Evolutionary conservation across 1,140 invertebrate genomes (phyloP), one percentile per base, ranked within the genome.

Genomic region (Triops longicaudatus): DNA sequence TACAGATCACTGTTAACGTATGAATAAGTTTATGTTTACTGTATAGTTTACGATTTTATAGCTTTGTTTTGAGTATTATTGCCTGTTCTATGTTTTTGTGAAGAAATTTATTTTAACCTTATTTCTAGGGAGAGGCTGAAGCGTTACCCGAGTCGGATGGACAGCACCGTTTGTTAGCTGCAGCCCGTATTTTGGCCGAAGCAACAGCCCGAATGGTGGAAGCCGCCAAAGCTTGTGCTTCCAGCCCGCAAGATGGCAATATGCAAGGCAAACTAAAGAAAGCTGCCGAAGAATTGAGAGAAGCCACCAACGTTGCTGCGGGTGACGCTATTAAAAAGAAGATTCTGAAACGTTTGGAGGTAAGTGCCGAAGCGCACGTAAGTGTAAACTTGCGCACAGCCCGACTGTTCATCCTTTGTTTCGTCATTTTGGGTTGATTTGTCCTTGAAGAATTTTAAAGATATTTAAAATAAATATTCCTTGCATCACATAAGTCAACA

Each of bases 121-220:
- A 63, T 9, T 63, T 63, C 0, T 63, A 63, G 50, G 91, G 91
- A 27, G 95, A 98, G 83, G 97, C 97, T 0, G 95, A 97, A 80
- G 88, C 88, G 63, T 90, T 96, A 80, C 89, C 92, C 0, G 94
- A 97, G 84, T 90, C 92, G 0, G 95, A 98, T 74, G 88, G 93
- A 22, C 96, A 99, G 82, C 89, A 93, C 76, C 88, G 95, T 79
- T 83, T 99, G 7, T 84, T 98, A 71, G 95, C 95, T 0, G 96
- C 96, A 0, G 95, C 96, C 6, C 98, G 97, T 84, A 86, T 92
- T 73, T 85, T 99, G 14, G 97, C 97, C 1, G 96, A 99, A 85
- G 97, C 97, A 9, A 99, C 98, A 0, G 92, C 95, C 0, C 89
- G 92, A 79, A 93, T 98, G 90, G 96, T 98, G 1, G 97, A 99